A percentile compares a stretch with the other conserved stretches of the same genome.
Conservation (phyloP, 1,140 invertebrate species). For the Zeugodacus cucurbitae region DNA sequence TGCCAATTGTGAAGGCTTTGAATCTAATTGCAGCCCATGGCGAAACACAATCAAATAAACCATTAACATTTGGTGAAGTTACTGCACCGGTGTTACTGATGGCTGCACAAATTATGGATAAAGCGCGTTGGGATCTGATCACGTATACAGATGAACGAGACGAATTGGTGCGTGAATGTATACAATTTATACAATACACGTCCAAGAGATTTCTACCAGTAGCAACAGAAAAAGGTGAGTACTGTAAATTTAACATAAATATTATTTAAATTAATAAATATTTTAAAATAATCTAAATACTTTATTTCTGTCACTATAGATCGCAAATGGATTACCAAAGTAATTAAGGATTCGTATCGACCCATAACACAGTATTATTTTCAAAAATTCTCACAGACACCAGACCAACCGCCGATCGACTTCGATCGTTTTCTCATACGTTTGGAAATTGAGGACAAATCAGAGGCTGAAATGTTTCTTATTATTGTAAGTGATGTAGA, state of each 20-base stretch:
- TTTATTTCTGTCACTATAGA: slow-evolving; percentile 39
- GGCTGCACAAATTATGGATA: slow-evolving; percentile 47
- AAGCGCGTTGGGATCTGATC: slow-evolving; percentile 48
- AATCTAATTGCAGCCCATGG: slow-evolving; percentile 38
- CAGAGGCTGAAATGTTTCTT: slow-evolving; percentile 45
- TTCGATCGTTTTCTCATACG: slow-evolving; percentile 47
- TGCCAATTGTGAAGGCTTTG: slow-evolving; percentile 44
- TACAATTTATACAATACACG: slow-evolving; percentile 45
- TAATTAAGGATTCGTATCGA: slow-evolving; percentile 43
- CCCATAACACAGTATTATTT: slow-evolving; percentile 49
- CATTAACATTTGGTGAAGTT: slow-evolving; percentile 44
- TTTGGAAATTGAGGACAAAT: slow-evolving; percentile 36
- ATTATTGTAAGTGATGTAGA: slow-evolving; percentile 44
- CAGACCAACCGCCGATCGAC: slow-evolving; percentile 38
- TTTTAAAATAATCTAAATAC: not conserved
- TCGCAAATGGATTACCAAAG: slow-evolving; percentile 48
- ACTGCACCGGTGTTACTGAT: slow-evolving; percentile 46
- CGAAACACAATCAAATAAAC: slow-evolving; percentile 36
- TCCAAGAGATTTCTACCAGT: slow-evolving; percentile 46
- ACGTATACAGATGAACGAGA: slow-evolving; percentile 45
- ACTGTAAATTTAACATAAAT: not conserved
- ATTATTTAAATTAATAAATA: not conserved
- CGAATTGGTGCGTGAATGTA: slow-evolving; percentile 42
- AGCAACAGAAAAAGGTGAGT: slow-evolving; percentile 44
- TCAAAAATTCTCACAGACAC: slow-evolving; percentile 46